Base-by-base conservation (phyloP, 2,888 invertebrate species). In the Chesias legatella region DNA sequence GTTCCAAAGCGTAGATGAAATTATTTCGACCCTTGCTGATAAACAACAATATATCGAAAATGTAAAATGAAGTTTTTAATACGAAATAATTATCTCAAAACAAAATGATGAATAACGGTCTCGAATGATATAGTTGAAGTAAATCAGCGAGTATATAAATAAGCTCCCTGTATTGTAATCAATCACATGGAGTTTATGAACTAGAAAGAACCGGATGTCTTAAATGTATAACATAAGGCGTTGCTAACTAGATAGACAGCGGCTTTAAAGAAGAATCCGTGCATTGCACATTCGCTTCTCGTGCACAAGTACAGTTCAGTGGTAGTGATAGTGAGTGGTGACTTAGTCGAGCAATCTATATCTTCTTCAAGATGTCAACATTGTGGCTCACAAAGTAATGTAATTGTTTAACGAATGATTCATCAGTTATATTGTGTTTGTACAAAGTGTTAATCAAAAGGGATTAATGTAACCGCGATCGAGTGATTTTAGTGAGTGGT, bases 211-310 rank as follows among this genome's bases (percentile, higher is more conserved):
- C 68, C 76, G 63, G 59, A 56, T 62, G 62, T 66, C 80, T 85
- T 86, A 85, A 70, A 79, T 72, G 73, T 82, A 45, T 26, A 84
- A 85, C 78, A 84, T 72, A 73, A 86, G 85, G 86, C 86, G 68
- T 79, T 77, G 73, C 86, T 86, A 88, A 81, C 86, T 86, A 86
- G 74, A 81, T 77, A 85, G 83, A 84, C 68, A 84, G 86, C 86
- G 82, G 85, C 82, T 85, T 83, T 80, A 85, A 86, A 83, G 82
- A 83, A 84, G 82, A 79, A 73, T 78, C 76, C 88, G 88, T 88
- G 88, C 86, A 86, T 79, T 72, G 86, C 86, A 84, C 85, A 86
- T 88, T 88, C 86, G 86, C 85, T 80, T 82, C 78, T 85, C 86
- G 86, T 88, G 86, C 86, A 88, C 77, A 72, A 83, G 75, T 67